Evolutionary conservation across 2,888 invertebrate species (phyloP).

Genomic region (Drosophila yooni): DNA sequence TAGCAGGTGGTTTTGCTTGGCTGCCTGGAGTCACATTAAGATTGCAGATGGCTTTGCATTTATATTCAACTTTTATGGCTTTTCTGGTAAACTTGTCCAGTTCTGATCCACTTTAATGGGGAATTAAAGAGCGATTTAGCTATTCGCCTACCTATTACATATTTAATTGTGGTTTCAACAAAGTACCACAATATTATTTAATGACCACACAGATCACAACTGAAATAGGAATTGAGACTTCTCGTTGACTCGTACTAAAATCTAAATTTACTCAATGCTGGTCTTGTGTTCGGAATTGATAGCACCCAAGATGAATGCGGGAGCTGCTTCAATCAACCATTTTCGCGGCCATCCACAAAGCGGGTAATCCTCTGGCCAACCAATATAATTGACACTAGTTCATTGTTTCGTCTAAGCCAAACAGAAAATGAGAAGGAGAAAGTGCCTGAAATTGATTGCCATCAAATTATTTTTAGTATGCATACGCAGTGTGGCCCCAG

Average conservation of each 20-base stretch:
- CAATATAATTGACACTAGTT: slow-evolving; percentile 29
- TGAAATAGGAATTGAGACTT: slow-evolving; percentile 1
- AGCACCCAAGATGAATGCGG: not conserved
- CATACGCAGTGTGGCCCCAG: slow-evolving; percentile 39
- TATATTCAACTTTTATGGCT: slow-evolving; percentile 37
- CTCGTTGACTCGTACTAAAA: slow-evolving; percentile 23
- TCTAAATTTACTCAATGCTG: not conserved
- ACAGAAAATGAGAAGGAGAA: not conserved
- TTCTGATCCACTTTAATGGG: not conserved
- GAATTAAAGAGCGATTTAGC: not conserved
- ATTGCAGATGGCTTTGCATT: slow-evolving; percentile 32
- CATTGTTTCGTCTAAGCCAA: slow-evolving; percentile 9
- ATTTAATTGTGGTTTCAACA: not conserved
- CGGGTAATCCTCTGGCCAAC: slow-evolving; percentile 27
- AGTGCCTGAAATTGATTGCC: not conserved
- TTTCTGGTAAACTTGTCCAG: not conserved
- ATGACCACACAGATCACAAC: not conserved
- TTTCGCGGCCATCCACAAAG: slow-evolving; percentile 1
- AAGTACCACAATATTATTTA: not conserved
- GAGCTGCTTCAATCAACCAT: not conserved
- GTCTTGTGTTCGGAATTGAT: slow-evolving; percentile 16
- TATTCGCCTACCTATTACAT: not conserved
- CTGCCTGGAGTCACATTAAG: slow-evolving; percentile 21
- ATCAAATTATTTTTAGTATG: slow-evolving; percentile 52
- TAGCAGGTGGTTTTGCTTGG: slow-evolving; percentile 12